Conservation (phyloP, 64 coral and sea anemone species). For the Orbicella faveolata region DNA sequence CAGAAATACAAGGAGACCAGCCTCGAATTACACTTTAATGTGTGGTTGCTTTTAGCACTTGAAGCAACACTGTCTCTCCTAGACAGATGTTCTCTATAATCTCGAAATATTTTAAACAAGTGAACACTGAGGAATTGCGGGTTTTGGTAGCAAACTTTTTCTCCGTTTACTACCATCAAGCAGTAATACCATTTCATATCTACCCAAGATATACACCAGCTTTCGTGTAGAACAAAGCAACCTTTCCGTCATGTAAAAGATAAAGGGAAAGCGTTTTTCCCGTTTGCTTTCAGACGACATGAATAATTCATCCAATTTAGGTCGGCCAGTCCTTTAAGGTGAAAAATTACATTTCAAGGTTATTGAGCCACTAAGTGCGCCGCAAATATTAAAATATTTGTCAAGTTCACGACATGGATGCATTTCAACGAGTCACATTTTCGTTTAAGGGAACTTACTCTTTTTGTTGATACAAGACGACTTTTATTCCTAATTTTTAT, state of each 20-base stretch:
- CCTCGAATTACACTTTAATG: background rate
- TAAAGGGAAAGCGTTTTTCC: background rate
- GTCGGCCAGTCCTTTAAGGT: background rate
- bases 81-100: background rate
- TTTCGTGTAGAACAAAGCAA: background rate
- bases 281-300: background rate
- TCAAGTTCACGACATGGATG: background rate
- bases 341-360: slow-evolving; percentile 16
- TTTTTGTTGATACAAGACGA: background rate
- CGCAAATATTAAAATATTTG: background rate
- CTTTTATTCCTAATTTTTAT: background rate
- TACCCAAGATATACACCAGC: background rate
- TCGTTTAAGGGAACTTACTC: background rate
- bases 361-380: background rate
- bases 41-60: background rate
- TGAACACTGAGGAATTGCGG: background rate
- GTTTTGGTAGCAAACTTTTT: background rate
- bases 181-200: background rate
- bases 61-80: background rate
- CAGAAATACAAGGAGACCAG: background rate
- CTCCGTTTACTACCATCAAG: background rate
- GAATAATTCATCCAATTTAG: slow-evolving; percentile 32
- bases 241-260: slow-evolving; percentile 19
- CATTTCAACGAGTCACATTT: background rate
- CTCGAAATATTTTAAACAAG: background rate